Percentiles rank a stretch among this genome's conserved stretches.
Evolutionary conservation across 2,113 vertebrate species (phyloP).

Genomic region (Todiramphus saurophagus): DNA sequence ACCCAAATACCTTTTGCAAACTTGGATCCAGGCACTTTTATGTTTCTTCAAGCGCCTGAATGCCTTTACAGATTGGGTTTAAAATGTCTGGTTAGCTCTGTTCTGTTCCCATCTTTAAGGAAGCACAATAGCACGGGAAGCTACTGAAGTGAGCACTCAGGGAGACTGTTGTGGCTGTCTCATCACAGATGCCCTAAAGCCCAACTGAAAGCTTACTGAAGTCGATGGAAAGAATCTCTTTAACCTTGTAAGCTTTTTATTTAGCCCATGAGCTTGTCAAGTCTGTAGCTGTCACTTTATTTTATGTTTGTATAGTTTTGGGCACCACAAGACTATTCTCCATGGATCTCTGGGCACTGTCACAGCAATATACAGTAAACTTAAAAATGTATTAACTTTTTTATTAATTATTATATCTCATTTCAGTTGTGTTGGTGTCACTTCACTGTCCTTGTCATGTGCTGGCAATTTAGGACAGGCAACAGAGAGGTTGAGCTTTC

Average conservation of each 20-base stretch:
- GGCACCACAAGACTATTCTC: not conserved
- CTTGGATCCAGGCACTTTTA: not conserved
- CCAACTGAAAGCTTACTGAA: not conserved
- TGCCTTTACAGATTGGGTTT: not conserved
- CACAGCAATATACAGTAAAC: not conserved
- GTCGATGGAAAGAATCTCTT: not conserved
- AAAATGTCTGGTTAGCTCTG: not conserved
- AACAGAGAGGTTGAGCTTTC: not conserved
- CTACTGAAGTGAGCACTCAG: not conserved
- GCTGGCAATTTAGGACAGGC: not conserved
- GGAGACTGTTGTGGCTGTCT: not conserved
- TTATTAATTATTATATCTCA: not conserved
- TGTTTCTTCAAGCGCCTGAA: not conserved
- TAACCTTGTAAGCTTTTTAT: slow-evolving; percentile 51
- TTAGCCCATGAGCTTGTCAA: slow-evolving; percentile 3
- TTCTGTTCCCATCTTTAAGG: not conserved
- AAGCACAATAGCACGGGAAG: not conserved
- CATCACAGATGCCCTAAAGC: not conserved
- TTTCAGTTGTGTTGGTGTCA: not conserved
- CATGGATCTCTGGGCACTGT: not conserved
- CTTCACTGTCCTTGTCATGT: not conserved
- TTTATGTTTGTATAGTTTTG: not conserved
- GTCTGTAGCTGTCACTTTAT: slow-evolving; percentile 7
- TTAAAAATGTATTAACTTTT: not conserved
- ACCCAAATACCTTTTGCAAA: not conserved